Conservation (phyloP, 2,888 invertebrate genomes). For the Drosophila subquinaria region DNA sequence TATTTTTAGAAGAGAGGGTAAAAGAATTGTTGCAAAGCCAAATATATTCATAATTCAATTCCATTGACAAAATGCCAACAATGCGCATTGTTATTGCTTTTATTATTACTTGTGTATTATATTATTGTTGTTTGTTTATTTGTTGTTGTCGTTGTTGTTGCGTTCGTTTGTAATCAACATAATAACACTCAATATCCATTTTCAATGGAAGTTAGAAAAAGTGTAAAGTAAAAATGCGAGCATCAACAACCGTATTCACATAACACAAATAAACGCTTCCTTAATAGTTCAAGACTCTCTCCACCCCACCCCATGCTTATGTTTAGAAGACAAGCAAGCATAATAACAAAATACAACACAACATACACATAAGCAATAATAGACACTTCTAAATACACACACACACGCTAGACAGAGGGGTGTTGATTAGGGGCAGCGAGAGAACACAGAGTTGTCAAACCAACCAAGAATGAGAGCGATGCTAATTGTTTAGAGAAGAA, state of each 20-base stretch:
- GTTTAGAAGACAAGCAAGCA: conserved; percentile 41
- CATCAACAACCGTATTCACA: conserved; percentile 59
- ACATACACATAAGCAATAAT: conserved; percentile 9
- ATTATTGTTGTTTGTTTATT: conserved; percentile 13
- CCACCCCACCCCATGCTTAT: conserved; percentile 1
- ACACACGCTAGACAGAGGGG: conserved; percentile 71
- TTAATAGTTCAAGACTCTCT: background rate
- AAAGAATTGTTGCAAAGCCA: conserved; percentile 8
- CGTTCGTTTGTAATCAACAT: conserved; percentile 55
- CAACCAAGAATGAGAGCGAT: conserved; percentile 60
- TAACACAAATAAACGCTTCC: conserved; percentile 55
- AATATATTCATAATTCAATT: conserved; percentile 52
- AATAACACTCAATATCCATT: conserved; percentile 69
- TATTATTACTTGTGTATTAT: conserved; percentile 34
- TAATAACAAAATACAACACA: conserved; percentile 57
- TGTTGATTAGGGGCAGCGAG: conserved; percentile 72
- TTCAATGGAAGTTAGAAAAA: conserved; percentile 51
- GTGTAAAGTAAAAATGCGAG: conserved; percentile 32
- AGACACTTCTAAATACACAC: conserved; percentile 47
- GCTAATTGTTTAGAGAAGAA: conserved; percentile 34
- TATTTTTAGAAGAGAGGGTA: background rate
- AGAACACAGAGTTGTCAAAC: conserved; percentile 71
- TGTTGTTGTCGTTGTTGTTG: background rate
- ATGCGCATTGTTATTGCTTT: conserved; percentile 36
- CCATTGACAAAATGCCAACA: conserved; percentile 55